Evolutionary conservation across 2,797 vertebrate genomes (phyloP), one percentile per base, ranked within the genome.

Genomic region (Lindbergichthys nudifrons): DNA sequence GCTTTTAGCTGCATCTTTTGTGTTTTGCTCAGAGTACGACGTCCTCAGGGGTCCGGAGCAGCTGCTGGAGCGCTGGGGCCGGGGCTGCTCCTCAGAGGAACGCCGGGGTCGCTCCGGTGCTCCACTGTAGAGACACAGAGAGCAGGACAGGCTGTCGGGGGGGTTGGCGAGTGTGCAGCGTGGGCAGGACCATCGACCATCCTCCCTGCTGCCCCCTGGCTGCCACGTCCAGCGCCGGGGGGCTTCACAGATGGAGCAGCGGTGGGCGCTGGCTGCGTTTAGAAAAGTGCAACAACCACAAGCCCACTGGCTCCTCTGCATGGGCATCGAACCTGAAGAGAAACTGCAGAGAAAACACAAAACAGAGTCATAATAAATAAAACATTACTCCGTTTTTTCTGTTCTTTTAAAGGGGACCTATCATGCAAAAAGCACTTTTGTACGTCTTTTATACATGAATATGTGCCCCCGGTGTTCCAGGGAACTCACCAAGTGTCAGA

Each of bases 261-360:
- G 96, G 18, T 95, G 95, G 82, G 95, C 95, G 7, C 94, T 93
- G 0, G 94, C 93, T 0, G 95, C 92, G 43, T 97, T 97, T 73
- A 97, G 92, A 87, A 96, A 96, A 41, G 96, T 97, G 69, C 96
- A 97, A 78, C 96, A 96, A 14, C 91, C 92, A 65, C 96, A 97
- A 32, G 96, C 94, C 96, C 96, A 97, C 91, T 96, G 95, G 11
- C 16, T 87, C 74, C 82, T 66, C 70, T 47, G 91, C 83, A 0
- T 13, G 63, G 95, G 95, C 94, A 96, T 93, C 81, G 95, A 94
- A 66, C 95, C 90, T 0, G 88, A 88, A 0, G 88, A 91, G 68
- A 90, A 91, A 46, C 90, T 91, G 72, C 10, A 53, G 57, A 5
- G 19, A 42, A 26, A 50, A 59, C 26, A 69, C 2, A 16, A 16